phyloP scores from a whole-genome alignment of 2,888 invertebrate species.

The Asteroscopus sphinx region DNA sequence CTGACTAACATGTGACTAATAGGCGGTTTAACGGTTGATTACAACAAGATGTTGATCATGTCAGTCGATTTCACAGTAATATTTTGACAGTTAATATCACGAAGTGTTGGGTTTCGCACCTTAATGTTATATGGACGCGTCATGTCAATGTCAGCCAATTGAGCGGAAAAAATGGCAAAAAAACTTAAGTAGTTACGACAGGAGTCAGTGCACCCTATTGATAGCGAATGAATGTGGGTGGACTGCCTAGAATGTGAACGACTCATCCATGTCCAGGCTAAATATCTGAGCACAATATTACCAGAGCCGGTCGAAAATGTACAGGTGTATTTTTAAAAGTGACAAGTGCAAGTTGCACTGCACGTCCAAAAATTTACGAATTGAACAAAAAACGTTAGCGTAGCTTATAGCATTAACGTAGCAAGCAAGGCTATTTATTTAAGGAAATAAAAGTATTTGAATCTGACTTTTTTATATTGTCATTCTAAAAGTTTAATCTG shows the following conservation, averaged over 20 bases:
- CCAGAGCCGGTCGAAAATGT: slow-evolving; percentile 1
- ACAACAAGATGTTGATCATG: slow-evolving; percentile 66
- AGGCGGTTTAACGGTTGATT: slow-evolving; percentile 71
- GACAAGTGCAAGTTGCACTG: neutral
- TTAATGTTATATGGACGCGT: slow-evolving; percentile 67
- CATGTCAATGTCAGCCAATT: slow-evolving; percentile 79
- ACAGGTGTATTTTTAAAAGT: neutral
- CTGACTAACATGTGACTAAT: slow-evolving; percentile 52
- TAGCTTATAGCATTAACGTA: neutral
- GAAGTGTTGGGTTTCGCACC: slow-evolving; percentile 71
- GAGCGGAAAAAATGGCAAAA: slow-evolving; percentile 67
- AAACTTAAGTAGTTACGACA: slow-evolving; percentile 58
- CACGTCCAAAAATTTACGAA: neutral
- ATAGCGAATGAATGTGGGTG: slow-evolving; percentile 32
- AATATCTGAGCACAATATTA: slow-evolving; percentile 18
- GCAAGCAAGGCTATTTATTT: no score
- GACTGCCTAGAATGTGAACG: slow-evolving; percentile 15
- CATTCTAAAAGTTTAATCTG: neutral
- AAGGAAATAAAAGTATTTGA: no score
- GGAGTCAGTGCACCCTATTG: slow-evolving; percentile 63
- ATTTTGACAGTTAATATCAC: slow-evolving; percentile 70
- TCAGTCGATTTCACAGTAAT: slow-evolving; percentile 65
- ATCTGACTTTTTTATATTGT: no score
- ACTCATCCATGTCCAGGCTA: slow-evolving; percentile 31
- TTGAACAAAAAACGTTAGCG: neutral